These are phyloP conservation scores for Hesperia comma DNA, from an alignment of 2,888 invertebrate species.

Conservation along the genomic window DNA sequence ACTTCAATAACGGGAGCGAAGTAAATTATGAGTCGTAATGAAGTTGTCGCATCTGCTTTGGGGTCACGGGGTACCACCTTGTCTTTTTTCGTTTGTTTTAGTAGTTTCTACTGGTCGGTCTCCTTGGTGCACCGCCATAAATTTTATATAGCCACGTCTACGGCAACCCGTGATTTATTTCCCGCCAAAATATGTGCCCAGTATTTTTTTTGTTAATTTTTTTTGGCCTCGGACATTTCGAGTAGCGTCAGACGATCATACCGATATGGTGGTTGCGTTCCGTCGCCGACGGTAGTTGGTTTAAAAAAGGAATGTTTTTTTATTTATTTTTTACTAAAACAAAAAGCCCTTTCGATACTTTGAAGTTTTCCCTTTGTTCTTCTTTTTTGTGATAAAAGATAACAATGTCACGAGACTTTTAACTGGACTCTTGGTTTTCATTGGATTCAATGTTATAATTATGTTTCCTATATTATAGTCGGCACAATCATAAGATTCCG, in stretches of 20 bases:
- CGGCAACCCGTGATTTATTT: conserved; percentile 76
- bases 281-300: conserved; percentile 76
- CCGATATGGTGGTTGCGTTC: conserved; percentile 77
- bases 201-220: conserved; percentile 59
- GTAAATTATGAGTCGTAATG: conserved; percentile 77
- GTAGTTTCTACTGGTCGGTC: conserved; percentile 64
- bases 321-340: conserved; percentile 58
- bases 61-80: conserved; percentile 64
- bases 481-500: too few relatives aligned
- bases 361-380: conserved; percentile 54
- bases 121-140: conserved; percentile 74
- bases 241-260: conserved; percentile 79
- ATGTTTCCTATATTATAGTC: too few relatives aligned
- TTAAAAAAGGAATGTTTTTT: conserved; percentile 63
- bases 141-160: conserved; percentile 77
- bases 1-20: conserved; percentile 78
- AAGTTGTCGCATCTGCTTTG: conserved; percentile 77
- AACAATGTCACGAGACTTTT: conserved; percentile 55
- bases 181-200: conserved; percentile 81
- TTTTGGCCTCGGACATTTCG: conserved; percentile 75
- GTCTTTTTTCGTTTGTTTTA: conserved; percentile 61
- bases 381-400: conserved; percentile 67
- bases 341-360: conserved; percentile 66
- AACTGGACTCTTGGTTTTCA: conserved; percentile 37
- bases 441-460: conserved; percentile 3